Conservation (phyloP, 2,888 invertebrate species). For the Mactromeris polynyma region DNA sequence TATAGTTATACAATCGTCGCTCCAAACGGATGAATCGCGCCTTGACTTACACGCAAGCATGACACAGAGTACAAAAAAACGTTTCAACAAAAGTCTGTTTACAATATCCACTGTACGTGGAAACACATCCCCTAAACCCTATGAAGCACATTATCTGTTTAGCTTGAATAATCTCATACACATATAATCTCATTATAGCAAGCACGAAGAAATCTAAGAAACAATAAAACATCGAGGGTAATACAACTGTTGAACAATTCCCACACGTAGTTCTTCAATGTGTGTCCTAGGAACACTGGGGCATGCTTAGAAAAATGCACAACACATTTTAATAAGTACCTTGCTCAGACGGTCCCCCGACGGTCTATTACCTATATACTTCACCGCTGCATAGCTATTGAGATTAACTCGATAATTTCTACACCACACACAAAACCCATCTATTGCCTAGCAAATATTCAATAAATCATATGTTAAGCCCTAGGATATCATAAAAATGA, state of each 20-base stretch:
- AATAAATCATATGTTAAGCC: conserved; percentile 70
- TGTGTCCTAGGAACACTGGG: conserved; percentile 41
- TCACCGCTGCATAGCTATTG: conserved; percentile 55
- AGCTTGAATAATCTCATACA: conserved; percentile 6
- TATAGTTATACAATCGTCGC: not conserved
- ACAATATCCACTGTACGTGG: not conserved
- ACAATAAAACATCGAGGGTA: conserved; percentile 45
- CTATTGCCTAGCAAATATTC: conserved; percentile 67
- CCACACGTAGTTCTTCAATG: conserved; percentile 25
- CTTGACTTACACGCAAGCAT: not conserved
- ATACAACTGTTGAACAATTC: conserved; percentile 38
- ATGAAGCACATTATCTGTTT: conserved; percentile 18
- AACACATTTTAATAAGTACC: conserved; percentile 57
- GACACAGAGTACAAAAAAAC: not conserved
- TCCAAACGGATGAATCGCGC: not conserved
- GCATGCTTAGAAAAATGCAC: conserved; percentile 34
- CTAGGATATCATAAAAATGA: conserved; percentile 68
- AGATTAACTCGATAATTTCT: conserved; percentile 68
- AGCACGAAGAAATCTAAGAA: conserved; percentile 30
- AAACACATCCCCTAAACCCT: conserved; percentile 16
- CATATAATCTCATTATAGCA: not conserved
- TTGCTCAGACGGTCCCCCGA: conserved; percentile 54
- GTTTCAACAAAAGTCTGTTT: conserved; percentile 5
- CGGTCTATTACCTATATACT: conserved; percentile 54
- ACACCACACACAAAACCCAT: conserved; percentile 71